These are phyloP conservation scores for Drosophila vallismaia DNA, from an alignment of 2,888 invertebrate genomes.

Conservation along the genomic window DNA sequence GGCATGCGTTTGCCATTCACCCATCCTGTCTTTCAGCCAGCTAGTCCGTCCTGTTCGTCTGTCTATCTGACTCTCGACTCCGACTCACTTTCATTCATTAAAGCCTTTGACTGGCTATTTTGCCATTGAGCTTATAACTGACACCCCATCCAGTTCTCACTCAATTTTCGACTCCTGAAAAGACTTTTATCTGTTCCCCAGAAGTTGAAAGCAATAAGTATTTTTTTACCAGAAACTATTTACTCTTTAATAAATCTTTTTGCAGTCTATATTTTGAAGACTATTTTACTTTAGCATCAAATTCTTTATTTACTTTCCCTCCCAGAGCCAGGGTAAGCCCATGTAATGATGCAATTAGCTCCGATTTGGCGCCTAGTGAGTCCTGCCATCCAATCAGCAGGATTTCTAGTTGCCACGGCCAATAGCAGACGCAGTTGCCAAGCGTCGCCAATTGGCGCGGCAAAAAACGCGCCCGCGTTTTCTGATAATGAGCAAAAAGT, in stretches of 20 bases:
- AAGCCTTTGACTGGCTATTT: constrained; percentile 45
- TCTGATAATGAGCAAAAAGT: constrained; percentile 71
- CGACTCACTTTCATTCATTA: constrained; percentile 57
- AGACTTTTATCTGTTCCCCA: constrained; percentile 1
- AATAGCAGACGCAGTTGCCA: constrained; percentile 66
- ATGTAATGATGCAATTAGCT: constrained; percentile 9
- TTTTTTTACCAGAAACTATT: neutral
- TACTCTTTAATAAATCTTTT: too few relatives aligned
- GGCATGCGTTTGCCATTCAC: constrained; percentile 24
- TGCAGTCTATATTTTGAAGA: too few relatives aligned
- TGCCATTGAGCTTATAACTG: constrained; percentile 57
- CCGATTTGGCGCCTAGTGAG: constrained; percentile 54
- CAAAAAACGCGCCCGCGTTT: constrained; percentile 68
- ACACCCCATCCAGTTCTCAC: constrained; percentile 6
- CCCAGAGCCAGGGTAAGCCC: neutral
- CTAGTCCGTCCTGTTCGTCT: constrained; percentile 9
- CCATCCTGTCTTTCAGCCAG: constrained; percentile 14
- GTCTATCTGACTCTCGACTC: constrained; percentile 18
- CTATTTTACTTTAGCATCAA: neutral
- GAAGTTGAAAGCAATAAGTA: too few relatives aligned
- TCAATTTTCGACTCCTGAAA: neutral
- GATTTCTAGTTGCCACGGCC: constrained; percentile 57
- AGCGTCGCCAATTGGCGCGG: constrained; percentile 71
- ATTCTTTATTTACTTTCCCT: neutral
- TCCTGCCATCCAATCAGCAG: constrained; percentile 67